Conservation (phyloP, 2,888 invertebrate species). For the Eledona agricola region DNA sequence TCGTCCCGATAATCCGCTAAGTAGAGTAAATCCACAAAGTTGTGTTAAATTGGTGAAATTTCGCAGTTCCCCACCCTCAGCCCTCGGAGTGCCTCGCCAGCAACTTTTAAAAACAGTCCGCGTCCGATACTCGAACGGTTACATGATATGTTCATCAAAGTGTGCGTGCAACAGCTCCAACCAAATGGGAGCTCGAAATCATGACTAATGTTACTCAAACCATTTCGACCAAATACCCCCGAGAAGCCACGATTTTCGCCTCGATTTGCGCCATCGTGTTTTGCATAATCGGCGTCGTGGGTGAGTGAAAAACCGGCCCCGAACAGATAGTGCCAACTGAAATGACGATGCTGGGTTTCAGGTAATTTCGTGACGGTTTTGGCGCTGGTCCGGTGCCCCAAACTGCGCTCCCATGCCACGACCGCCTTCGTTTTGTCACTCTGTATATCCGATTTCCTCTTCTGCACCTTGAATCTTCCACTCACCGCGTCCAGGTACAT, state of each 20-base stretch:
- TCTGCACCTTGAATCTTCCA: slow-evolving; percentile 85
- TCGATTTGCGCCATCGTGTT: slow-evolving; percentile 82
- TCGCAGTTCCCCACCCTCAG: slow-evolving; percentile 30
- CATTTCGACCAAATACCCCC: slow-evolving; percentile 67
- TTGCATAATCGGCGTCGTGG: slow-evolving; percentile 79
- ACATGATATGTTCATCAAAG: slow-evolving; percentile 26
- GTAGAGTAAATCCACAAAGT: neutral
- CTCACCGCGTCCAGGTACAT: slow-evolving; percentile 85
- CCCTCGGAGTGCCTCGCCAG: slow-evolving; percentile 26
- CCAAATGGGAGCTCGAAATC: slow-evolving; percentile 13
- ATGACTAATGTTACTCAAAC: slow-evolving; percentile 32
- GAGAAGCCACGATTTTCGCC: slow-evolving; percentile 79
- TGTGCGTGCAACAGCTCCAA: slow-evolving; percentile 8
- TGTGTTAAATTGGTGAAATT: slow-evolving; percentile 2
- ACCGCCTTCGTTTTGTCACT: slow-evolving; percentile 88
- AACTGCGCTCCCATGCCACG: slow-evolving; percentile 83
- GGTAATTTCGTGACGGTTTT: slow-evolving; percentile 85
- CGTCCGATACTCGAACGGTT: slow-evolving; percentile 27
- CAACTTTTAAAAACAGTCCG: slow-evolving; percentile 33
- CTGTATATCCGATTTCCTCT: slow-evolving; percentile 85
- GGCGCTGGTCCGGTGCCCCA: slow-evolving; percentile 80
- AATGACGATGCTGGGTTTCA: too few relatives aligned
- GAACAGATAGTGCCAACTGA: slow-evolving; percentile 11
- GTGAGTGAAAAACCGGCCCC: slow-evolving; percentile 65
- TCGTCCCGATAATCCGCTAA: slow-evolving; percentile 2